Conservation (phyloP, 2,888 invertebrate genomes). For the Entomobrya multifasciata region DNA sequence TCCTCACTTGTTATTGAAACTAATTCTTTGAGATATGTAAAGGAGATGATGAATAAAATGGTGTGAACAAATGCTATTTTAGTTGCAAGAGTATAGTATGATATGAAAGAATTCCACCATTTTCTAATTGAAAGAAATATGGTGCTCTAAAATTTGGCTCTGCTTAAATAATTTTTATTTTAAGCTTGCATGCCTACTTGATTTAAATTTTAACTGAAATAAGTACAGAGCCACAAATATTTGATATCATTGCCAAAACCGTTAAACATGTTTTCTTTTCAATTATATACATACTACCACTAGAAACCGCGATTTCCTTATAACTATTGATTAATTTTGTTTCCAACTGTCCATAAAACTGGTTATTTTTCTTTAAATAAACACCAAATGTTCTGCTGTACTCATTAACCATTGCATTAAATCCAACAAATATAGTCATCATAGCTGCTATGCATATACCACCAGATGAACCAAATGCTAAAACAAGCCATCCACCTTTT, state of each 20-base stretch:
- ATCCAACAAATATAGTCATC: neutral
- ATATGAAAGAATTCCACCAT: no score
- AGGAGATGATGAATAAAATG: no score
- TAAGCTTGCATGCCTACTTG: no score
- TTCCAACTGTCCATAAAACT: neutral
- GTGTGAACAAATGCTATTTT: no score
- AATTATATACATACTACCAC: constrained; percentile 11
- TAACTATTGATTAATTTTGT: neutral
- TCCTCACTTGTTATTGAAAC: no score
- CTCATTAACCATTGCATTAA: neutral
- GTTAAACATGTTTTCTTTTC: neutral
- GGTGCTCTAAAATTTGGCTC: neutral
- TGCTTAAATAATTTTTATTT: neutral
- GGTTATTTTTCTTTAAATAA: neutral
- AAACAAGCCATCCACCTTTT: neutral
- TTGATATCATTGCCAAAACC: neutral
- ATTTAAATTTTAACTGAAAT: neutral
- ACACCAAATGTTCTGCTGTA: neutral
- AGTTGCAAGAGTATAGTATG: no score
- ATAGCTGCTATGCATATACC: neutral
- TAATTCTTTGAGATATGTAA: no score
- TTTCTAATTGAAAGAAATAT: no score
- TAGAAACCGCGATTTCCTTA: neutral
- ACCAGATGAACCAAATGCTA: neutral
- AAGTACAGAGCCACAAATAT: neutral